Evolutionary conservation across 2,888 invertebrate genomes (phyloP).

Genomic region (Linhomoeus sp.): DNA sequence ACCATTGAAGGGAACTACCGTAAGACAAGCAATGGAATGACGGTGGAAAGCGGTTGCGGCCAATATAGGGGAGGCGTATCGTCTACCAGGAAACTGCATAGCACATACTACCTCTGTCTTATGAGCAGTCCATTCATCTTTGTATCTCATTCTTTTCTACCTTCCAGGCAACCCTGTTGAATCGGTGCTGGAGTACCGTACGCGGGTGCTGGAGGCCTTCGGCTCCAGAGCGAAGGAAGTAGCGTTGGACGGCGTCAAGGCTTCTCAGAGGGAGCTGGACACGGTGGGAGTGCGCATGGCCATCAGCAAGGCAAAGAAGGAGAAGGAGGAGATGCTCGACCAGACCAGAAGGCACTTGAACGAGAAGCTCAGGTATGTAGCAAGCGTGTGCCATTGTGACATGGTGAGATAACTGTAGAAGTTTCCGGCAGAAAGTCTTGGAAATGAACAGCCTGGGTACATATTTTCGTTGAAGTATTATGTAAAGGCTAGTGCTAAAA

Average conservation of each 20-base stretch:
- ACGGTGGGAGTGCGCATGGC: constrained; percentile 76
- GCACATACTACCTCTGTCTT: no score
- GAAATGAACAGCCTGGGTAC: no score
- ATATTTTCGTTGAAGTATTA: no score
- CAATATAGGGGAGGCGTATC: no score
- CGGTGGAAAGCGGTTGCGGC: not conserved
- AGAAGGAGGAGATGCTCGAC: constrained; percentile 10
- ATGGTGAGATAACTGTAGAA: not conserved
- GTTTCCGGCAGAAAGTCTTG: not conserved
- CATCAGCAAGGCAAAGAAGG: constrained; percentile 51
- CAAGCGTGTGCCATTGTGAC: not conserved
- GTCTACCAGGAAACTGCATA: no score
- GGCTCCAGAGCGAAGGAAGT: constrained; percentile 56
- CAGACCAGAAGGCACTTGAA: constrained; percentile 6
- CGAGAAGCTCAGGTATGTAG: not conserved
- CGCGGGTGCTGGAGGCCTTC: constrained; percentile 68
- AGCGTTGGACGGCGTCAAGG: constrained; percentile 58
- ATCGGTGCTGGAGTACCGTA: constrained; percentile 63
- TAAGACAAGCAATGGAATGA: not conserved
- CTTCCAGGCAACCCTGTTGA: constrained; percentile 55
- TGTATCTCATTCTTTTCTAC: not conserved
- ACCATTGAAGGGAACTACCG: no score
- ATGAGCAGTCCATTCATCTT: no score
- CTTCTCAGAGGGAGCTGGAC: constrained; percentile 68
- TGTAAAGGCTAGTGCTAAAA: no score